Base-by-base conservation (phyloP, 53 echinoderm and acorn worm genomes). In the Crossaster papposus region DNA sequence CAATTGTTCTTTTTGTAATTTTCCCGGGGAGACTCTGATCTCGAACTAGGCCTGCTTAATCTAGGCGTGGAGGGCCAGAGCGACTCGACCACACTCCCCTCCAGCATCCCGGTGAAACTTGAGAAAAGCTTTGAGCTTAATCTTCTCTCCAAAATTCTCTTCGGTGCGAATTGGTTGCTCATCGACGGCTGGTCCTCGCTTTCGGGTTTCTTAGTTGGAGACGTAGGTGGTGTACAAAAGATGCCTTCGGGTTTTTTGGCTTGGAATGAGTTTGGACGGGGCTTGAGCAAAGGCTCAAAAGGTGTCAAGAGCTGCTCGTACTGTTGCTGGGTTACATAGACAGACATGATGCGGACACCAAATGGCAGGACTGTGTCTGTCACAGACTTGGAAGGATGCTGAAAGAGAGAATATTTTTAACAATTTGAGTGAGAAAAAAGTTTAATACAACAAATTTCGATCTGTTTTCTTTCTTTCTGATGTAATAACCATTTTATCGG, bases 291-390 rank as follows among this genome's bases (percentile, higher is more conserved):
- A 4, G 62, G 58, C 58, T 75, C 53, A 12, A 58, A 38, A 0
- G 87, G 83, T 32, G 90, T 92, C 2, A 81, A 79, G 58, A 96
- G 92, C 22, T 84, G 80, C 26, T 64, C 33, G 79, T 95, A 93
- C 51, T 96, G 95, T 30, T 90, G 50, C 22, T 93, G 70, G 0
- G 84, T 95, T 28, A 96, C 90, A 63, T 86, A 96, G n/a, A 95
- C 91, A 9, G 93, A 91, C 77, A 96, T 78, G 53, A 96, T 88
- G 20, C 92, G 79, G 15, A 95, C 96, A 31, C 96, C 96, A 75
- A 95, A 93, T 14, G 95, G 96, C 63, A 95, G 81, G 20, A 90
- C 85, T 22, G 88, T 84, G 24, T 89, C 89, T 30, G 89, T 79
- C 26, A 93, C 83, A 44, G 90, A 88, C 23, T 93, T 83, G 23